A percentile compares a stretch with the other conserved stretches of the same genome.
Conservation (phyloP, 2,797 vertebrate species). For the Orestias chungarensis region DNA sequence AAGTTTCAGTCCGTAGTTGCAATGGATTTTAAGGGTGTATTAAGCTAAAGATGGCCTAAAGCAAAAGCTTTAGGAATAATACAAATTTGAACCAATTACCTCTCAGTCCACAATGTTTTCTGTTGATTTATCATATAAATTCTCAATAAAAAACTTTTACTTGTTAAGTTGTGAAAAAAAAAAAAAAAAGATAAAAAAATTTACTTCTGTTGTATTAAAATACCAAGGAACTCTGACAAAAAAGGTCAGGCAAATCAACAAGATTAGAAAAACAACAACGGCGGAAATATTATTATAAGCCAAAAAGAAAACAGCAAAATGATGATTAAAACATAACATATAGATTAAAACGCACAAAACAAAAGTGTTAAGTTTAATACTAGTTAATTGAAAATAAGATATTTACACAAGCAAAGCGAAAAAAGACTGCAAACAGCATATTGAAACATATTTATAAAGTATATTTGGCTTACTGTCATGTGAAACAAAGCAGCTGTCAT, state of each 20-base stretch:
- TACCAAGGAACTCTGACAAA: neutral
- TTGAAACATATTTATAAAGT: too few species aligned
- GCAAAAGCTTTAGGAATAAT: too few species aligned
- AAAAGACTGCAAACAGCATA: constrained; percentile 4
- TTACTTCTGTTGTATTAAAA: neutral
- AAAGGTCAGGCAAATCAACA: neutral
- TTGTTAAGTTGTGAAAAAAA: neutral
- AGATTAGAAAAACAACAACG: neutral
- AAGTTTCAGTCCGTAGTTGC: too few species aligned
- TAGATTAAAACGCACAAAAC: neutral
- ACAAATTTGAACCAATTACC: too few species aligned
- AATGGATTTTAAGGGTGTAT: too few species aligned
- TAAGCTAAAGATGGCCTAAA: too few species aligned
- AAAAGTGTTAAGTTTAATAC: neutral
- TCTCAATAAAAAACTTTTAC: too few species aligned
- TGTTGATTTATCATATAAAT: too few species aligned
- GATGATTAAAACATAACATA: neutral
- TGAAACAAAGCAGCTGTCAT: constrained; percentile 12
- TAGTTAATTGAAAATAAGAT: too few species aligned
- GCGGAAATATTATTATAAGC: neutral
- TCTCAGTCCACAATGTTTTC: too few species aligned
- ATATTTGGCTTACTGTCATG: constrained; percentile 15
- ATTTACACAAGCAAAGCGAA: too few species aligned
- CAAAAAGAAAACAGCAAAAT: neutral
- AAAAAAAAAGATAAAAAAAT: neutral